Evolutionary conservation across 2,797 vertebrate genomes (phyloP), one percentile per base, ranked within the genome.

Genomic region (Neosilurus mollespiculum): DNA sequence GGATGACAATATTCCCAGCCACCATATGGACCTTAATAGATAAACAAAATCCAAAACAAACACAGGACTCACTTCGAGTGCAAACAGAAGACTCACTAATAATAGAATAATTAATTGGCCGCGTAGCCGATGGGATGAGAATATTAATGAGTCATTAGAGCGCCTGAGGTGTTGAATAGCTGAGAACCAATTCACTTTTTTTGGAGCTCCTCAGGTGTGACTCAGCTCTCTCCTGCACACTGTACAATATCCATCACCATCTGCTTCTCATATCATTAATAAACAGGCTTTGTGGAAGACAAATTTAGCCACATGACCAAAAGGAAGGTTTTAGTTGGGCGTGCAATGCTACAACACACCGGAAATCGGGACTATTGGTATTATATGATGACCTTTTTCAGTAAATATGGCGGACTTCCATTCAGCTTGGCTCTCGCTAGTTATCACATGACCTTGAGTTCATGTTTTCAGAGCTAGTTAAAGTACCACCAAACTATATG

Each of bases 141-240:
- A 65, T 65, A 70, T 65, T 78, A 78, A 85, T 85, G 84, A 82
- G 69, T 82, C 65, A 85, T 85, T 78, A 78, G 20, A 20, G 69
- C 7, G 9, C 49, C 30, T 9, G 66, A 78, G 73, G n/a, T 26
- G 18, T 37, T 78, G 71, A 85, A 81, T 58, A 81, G 72, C 79
- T 71, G 56, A 62, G 64, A 56, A 73, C 1, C 14, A 43, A 24
- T 59, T 53, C 1, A 8, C 24, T 56, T 71, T 43, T 54, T 58
- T 12, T 64, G 43, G 16, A 62, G 43, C 59, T 43, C 59, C 62
- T 73, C 67, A 80, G 71, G 72, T 85, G 34, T 75, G 79, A 78
- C n/a, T 81, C 72, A 81, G 65, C 53, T 76, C 56, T 30, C 66
- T 54, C 56, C n/a, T 78, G 43, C 65, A 56, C 53, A 51, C 15